A percentile compares a stretch with the other conserved stretches of the same genome.
These are phyloP conservation scores for Cottoperca gobio DNA, from an alignment of 2,797 vertebrate genomes.

Conservation along the genomic window DNA sequence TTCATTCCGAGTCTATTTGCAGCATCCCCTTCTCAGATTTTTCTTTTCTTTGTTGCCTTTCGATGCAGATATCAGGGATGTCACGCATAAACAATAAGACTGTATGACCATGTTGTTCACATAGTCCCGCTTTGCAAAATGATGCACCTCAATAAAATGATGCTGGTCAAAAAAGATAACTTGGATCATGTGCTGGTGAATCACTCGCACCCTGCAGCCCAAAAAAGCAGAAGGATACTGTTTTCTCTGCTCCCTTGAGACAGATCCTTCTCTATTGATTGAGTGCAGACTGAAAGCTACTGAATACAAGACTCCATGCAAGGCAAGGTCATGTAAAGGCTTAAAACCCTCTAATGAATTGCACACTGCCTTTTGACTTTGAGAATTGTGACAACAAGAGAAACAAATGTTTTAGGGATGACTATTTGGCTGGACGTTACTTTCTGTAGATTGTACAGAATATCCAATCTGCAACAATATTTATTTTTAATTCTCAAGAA, in stretches of 20 bases:
- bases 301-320: slow-evolving; percentile 56
- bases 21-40: slow-evolving; percentile 76
- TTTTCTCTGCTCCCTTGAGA: slow-evolving; percentile 64
- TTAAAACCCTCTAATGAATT: slow-evolving; percentile 53
- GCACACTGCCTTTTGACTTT: slow-evolving; percentile 48
- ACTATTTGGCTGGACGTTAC: not conserved
- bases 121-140: slow-evolving; percentile 48
- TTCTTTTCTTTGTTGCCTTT: slow-evolving; percentile 70
- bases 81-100: slow-evolving; percentile 63
- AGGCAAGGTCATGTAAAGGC: slow-evolving; percentile 61
- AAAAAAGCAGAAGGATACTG: slow-evolving; percentile 58
- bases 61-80: slow-evolving; percentile 65
- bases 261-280: slow-evolving; percentile 74
- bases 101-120: slow-evolving; percentile 64
- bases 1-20: slow-evolving; percentile 78
- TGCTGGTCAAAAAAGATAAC: slow-evolving; percentile 48
- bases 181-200: slow-evolving; percentile 59
- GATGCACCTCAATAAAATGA: slow-evolving; percentile 60
- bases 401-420: not conserved
- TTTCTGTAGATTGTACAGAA: not conserved
- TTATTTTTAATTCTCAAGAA: not conserved
- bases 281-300: slow-evolving; percentile 66
- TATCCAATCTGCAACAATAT: not conserved
- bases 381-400: slow-evolving; percentile 45
- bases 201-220: slow-evolving; percentile 40